phyloP scores from a whole-genome alignment of 2,888 invertebrate species.

The Drosophila mulleri region DNA sequence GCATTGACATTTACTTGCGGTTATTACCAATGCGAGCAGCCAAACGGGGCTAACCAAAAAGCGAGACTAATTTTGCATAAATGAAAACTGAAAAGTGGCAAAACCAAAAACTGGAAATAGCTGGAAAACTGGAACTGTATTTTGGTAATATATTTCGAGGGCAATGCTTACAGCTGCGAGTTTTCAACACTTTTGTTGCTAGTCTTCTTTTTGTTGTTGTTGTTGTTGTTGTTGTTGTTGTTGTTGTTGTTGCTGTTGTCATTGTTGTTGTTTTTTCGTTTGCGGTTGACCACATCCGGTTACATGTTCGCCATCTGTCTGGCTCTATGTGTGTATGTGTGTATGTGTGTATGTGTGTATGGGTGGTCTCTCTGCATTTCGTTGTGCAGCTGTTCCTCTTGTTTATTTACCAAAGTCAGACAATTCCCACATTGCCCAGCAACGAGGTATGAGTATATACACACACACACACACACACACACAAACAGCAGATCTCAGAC shows the following conservation, averaged over 20 bases:
- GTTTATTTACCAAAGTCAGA: constrained; percentile 31
- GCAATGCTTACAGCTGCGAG: not conserved
- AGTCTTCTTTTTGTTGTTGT: constrained; percentile 6
- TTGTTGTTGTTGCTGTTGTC: too few relatives aligned
- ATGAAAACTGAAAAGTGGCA: constrained; percentile 35
- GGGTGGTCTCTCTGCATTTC: constrained; percentile 7
- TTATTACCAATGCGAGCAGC: constrained; percentile 60
- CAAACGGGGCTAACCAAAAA: constrained; percentile 7
- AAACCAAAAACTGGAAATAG: constrained; percentile 24
- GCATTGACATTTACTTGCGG: constrained; percentile 77
- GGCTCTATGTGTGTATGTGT: constrained; percentile 28
- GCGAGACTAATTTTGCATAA: constrained; percentile 59
- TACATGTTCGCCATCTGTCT: constrained; percentile 19
- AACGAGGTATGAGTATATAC: not conserved
- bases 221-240: too few relatives aligned
- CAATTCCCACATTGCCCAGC: constrained; percentile 38
- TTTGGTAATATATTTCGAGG: not conserved
- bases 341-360: too few relatives aligned
- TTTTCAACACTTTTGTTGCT: constrained; percentile 50
- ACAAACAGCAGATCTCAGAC: not conserved
- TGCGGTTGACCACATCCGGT: constrained; percentile 58
- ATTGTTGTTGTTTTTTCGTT: constrained; percentile 22
- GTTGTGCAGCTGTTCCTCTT: constrained; percentile 45
- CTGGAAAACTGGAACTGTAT: constrained; percentile 29
- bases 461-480: not conserved